Evolutionary conservation across 2,797 vertebrate species (phyloP).

Genomic region (Gouania willdenowi): DNA sequence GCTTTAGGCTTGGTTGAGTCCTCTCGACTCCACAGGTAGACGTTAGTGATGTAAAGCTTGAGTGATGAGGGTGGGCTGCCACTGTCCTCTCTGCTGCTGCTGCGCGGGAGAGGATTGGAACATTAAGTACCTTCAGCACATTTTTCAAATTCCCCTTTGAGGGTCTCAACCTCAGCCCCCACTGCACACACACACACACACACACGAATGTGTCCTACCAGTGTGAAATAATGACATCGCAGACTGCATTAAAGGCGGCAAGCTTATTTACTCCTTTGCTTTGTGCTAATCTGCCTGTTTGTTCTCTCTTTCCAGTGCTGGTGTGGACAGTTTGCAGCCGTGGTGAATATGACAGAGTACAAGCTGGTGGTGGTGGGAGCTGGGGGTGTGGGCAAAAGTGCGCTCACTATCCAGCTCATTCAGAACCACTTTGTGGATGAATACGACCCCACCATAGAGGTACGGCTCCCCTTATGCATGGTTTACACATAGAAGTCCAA

Average conservation of each 20-base stretch:
- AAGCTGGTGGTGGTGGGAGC: constrained; percentile 98
- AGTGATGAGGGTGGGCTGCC: constrained; percentile 36
- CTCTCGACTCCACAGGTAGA: background rate
- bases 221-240: constrained; percentile 8
- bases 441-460: constrained; percentile 98
- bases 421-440: constrained; percentile 99
- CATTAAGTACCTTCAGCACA: constrained; percentile 70
- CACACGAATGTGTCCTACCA: constrained; percentile 16
- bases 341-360: constrained; percentile 89
- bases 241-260: background rate
- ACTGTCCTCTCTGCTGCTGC: constrained; percentile 23
- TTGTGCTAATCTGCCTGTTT: constrained; percentile 23
- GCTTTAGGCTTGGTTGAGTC: too few species aligned
- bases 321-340: constrained; percentile 1
- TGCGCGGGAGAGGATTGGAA: constrained; percentile 52
- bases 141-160: constrained; percentile 72
- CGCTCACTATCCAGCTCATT: constrained; percentile 97
- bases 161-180: constrained; percentile 56
- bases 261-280: background rate
- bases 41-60: constrained; percentile 29
- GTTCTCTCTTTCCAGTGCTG: constrained; percentile 21
- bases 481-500: too few species aligned
- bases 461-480: constrained; percentile 49
- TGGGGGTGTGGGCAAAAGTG: constrained; percentile 98
- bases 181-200: constrained; percentile 13